Percentiles rank a stretch among this genome's conserved stretches.
Conservation (phyloP, 2,113 vertebrate species). For the Ceratotherium simum region DNA sequence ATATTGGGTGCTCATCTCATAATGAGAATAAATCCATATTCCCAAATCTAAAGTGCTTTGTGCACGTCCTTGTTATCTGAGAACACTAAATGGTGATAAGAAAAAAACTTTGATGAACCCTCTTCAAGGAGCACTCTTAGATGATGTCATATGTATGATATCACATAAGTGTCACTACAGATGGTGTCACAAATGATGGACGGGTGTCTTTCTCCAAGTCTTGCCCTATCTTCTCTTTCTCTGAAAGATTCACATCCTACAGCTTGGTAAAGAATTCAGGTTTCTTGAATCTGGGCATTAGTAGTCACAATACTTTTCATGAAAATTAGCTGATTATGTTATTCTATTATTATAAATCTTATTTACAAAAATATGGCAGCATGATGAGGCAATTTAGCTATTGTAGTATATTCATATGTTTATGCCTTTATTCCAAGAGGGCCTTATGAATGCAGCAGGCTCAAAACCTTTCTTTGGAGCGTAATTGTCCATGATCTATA, state of each 20-base stretch:
- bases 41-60: background rate
- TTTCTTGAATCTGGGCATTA: conserved; percentile 24
- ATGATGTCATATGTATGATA: background rate
- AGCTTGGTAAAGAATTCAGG: background rate
- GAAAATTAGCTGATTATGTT: background rate
- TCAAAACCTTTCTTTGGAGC: background rate
- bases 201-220: background rate
- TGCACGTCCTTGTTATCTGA: background rate
- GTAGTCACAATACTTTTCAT: background rate
- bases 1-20: background rate
- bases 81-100: background rate
- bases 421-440: background rate
- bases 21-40: background rate
- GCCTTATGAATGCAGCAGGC: background rate
- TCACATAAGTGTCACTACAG: background rate
- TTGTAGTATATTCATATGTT: background rate
- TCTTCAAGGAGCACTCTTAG: background rate
- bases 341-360: background rate
- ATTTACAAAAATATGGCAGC: conserved; percentile 29
- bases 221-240: background rate
- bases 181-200: background rate
- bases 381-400: background rate
- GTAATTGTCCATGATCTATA: conserved; percentile 24
- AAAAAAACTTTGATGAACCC: background rate
- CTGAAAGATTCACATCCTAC: background rate